A percentile compares a stretch with the other conserved stretches of the same genome.
Evolutionary conservation across 2,888 invertebrate species (phyloP).

Genomic region (Rhagium mordax): DNA sequence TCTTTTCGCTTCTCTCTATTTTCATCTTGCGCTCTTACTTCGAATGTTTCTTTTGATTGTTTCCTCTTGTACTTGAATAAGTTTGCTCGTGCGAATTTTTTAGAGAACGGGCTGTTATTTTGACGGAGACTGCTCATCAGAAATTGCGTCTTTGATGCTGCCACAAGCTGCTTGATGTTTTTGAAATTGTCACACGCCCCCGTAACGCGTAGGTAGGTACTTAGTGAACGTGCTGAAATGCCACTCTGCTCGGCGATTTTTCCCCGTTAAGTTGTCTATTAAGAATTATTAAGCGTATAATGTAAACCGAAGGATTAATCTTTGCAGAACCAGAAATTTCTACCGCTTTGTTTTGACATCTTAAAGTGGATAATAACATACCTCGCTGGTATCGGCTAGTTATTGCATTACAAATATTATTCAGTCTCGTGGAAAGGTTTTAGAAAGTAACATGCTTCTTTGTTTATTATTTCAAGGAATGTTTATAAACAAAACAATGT

Average conservation of each 20-base stretch:
- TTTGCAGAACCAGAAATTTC: slow-evolving; percentile 18
- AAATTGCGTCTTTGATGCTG: no score
- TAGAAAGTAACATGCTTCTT: slow-evolving; percentile 34
- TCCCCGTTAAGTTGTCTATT: neutral
- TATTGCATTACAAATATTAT: slow-evolving; percentile 30
- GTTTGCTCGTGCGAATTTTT: no score
- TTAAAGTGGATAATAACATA: slow-evolving; percentile 19
- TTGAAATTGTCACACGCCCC: no score
- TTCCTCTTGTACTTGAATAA: no score
- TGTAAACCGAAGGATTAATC: neutral
- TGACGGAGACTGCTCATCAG: no score
- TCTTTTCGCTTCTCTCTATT: no score
- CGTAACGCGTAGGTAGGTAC: no score
- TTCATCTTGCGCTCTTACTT: no score
- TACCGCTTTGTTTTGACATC: slow-evolving; percentile 20
- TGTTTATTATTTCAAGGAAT: slow-evolving; percentile 32
- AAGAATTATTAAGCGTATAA: neutral
- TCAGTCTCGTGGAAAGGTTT: slow-evolving; percentile 34
- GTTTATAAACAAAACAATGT: slow-evolving; percentile 31
- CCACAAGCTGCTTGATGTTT: no score
- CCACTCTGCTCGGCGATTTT: neutral
- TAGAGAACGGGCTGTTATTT: no score
- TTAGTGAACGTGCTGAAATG: neutral
- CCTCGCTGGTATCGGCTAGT: slow-evolving; percentile 3
- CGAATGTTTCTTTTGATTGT: no score